Evolutionary conservation across 2,797 vertebrate species (phyloP).

Genomic region (Limosa lapponica): DNA sequence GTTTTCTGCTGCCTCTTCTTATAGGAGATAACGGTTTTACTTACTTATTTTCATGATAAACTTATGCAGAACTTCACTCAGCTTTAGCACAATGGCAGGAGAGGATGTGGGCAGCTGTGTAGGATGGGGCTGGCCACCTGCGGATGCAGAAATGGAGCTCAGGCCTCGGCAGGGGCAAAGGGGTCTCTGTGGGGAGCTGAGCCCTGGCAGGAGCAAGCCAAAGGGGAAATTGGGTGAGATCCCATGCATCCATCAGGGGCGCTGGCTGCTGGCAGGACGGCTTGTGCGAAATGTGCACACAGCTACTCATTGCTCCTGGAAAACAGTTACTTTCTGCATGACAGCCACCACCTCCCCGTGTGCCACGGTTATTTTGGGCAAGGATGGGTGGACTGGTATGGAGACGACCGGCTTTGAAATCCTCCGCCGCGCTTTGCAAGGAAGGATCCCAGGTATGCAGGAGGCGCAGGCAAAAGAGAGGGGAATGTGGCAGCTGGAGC

Average conservation of each 20-base stretch:
- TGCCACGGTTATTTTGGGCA: background rate
- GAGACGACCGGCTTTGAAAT: background rate
- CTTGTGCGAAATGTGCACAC: background rate
- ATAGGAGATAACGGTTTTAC: background rate
- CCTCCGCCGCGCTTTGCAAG: fast-evolving
- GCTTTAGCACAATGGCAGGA: background rate
- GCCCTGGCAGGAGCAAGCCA: background rate
- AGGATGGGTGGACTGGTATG: background rate
- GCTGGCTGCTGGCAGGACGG: background rate
- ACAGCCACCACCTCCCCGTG: background rate
- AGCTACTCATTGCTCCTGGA: background rate
- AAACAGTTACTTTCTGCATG: background rate
- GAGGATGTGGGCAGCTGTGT: background rate
- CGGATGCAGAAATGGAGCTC: background rate
- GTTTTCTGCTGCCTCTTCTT: background rate
- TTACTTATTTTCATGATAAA: background rate
- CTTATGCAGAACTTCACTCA: background rate
- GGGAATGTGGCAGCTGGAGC: fast-evolving
- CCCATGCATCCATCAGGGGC: fast-evolving
- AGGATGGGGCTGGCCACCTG: background rate
- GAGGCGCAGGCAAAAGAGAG: background rate
- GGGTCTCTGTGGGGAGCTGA: background rate
- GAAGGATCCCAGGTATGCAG: background rate
- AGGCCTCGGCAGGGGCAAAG: background rate
- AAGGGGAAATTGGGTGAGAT: background rate